Evolutionary conservation across 2,888 invertebrate genomes (phyloP), one percentile per base, ranked within the genome.

Genomic region (Agrenia bidenticulata): DNA sequence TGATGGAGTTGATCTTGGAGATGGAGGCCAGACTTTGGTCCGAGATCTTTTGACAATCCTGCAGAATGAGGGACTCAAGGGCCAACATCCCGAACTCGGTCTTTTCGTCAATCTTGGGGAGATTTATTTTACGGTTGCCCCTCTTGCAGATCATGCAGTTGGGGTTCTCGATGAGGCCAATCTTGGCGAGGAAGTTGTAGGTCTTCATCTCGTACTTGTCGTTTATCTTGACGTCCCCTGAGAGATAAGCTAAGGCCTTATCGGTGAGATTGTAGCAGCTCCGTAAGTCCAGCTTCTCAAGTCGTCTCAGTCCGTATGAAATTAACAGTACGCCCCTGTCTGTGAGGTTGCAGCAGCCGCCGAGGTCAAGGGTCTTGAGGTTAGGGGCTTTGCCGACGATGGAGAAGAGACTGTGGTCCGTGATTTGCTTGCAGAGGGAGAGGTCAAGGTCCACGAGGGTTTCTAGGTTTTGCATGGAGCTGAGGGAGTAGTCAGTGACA

Each of bases 261-360:
- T 96, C 95, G 73, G 92, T 91, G 23, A 96, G 87, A 79, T 91
- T 89, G 89, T 94, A 91, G 81, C 95, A 96, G 67, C 94, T 94
- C 67, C 95, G 84, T 68, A 96, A 82, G 80, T 96, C 94, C 76
- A 96, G 83, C 67, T 87, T 86, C 78, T 89, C 89, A 73, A 96
- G 82, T 78, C 89, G 90, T 78, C 88, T 88, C 57, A 95, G 82
- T 11, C 93, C 92, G 89, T 90, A 91, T 64, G 94, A 91, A 66
- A 96, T 88, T 41, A 92, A 83, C 71, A 91, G 83, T 55, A 96
- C 83, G 0, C 94, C 94, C 0, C 89, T 89, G 80, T 94, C 94
- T 54, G 94, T 92, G 61, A 96, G 87, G 80, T 92, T 90, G 79
- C 89, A 88, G 81, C 96, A 96, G 1, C 96, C 95, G 17, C 94